Base-by-base conservation (phyloP, 1,140 invertebrate species). In the Harpegnathos saltator region DNA sequence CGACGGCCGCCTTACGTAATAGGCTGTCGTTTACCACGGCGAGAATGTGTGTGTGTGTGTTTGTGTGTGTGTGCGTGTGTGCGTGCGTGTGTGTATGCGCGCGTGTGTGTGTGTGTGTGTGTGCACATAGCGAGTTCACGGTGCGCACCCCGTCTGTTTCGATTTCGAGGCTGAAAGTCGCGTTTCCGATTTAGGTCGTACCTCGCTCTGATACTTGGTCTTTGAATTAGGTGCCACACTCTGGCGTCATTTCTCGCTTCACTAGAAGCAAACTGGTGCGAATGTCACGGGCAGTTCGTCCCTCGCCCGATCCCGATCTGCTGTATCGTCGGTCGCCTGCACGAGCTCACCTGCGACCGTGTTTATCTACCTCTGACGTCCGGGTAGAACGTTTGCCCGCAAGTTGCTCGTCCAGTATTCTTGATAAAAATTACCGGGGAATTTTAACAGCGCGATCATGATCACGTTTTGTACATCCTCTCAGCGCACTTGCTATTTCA, bases 241-340 rank as follows among this genome's bases (percentile, higher is more conserved):
- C 17, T 17, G 66, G 77, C 17, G 66, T 72, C 33, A 72, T 81
- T 72, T 72, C 54, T 22, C 77, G 66, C 68, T 61, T 81, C 63
- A 19, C 52, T 72, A 38, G 38, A 48, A 50, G 38, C 56, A n/a
- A 72, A 77, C 48, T 56, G 26, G 29, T n/a, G 74, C 48, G 66
- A 77, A 19, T 77, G 61, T 77, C 74, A 77, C 29, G 24, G 52
- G 66, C 74, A 77, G 26, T 66, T n/a, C n/a, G n/a, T n/a, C n/a
- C n/a, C n/a, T n/a, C n/a, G n/a, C n/a, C n/a, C n/a, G n/a, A n/a
- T n/a, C 54, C 17, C 48, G 17, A 11, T 50, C 19, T n/a, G 44
- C 15, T 77, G n/a, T 9, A 66, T 77, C 61, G 52, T 65, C 19
- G 73, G 52, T 65, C 19, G 73, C 24, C 59, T 26, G 52, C 17